These are phyloP conservation scores for Azorinus chamasolen DNA, from an alignment of 2,888 invertebrate genomes.

Conservation along the genomic window DNA sequence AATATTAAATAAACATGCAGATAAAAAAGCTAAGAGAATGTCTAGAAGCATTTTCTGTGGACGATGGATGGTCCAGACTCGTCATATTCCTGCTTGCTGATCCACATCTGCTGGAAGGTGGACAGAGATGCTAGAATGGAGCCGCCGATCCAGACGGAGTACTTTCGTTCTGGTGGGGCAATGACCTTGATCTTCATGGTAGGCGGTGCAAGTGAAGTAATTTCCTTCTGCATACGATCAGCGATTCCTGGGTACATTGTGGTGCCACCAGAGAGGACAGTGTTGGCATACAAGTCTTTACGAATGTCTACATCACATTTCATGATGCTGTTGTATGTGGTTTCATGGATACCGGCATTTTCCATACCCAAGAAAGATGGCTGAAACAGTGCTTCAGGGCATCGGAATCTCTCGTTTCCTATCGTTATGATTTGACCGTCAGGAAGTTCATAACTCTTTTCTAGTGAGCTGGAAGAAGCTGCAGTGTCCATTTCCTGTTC, in stretches of 20 bases:
- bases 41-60: no score
- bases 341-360: conserved; percentile 85
- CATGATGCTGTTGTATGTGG: conserved; percentile 63
- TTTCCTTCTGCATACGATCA: conserved; percentile 99
- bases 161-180: conserved; percentile 94
- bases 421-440: no score
- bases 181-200: conserved; percentile 91
- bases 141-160: no score
- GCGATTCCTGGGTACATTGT: conserved; percentile 99
- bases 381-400: conserved; percentile 85
- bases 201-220: conserved; percentile 92
- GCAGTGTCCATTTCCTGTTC: conserved; percentile 85
- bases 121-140: no score
- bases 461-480: conserved; percentile 80
- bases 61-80: no score
- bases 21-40: no score
- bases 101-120: no score
- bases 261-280: conserved; percentile 96
- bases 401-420: conserved; percentile 80
- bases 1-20: no score
- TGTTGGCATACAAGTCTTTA: conserved; percentile 75
- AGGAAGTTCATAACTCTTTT: conserved; percentile 83
- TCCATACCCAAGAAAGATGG: conserved; percentile 85
- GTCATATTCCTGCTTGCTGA: no score
- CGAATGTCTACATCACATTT: no score